A percentile compares a stretch with the other conserved stretches of the same genome.
phyloP scores from a whole-genome alignment of 2,888 invertebrate species.

The Meiosimyza platycephala region DNA sequence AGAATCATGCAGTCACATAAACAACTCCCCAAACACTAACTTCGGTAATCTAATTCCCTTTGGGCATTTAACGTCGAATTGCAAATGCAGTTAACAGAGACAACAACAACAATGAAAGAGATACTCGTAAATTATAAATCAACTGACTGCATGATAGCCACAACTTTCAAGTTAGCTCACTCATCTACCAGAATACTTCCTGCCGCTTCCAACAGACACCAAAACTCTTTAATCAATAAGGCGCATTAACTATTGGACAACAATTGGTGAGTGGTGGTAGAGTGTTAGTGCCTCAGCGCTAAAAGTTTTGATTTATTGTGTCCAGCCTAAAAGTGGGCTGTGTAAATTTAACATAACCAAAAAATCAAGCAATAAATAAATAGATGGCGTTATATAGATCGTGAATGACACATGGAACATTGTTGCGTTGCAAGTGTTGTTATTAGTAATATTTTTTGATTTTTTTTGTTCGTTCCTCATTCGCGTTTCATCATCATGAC shows the following conservation, averaged over 20 bases:
- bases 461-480: background rate
- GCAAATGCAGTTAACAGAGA: slow-evolving; percentile 18
- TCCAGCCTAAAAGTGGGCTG: slow-evolving; percentile 11
- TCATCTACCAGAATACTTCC: too few species aligned
- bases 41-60: too few species aligned
- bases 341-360: background rate
- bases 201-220: too few species aligned
- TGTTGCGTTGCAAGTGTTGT: background rate
- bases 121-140: slow-evolving; percentile 18
- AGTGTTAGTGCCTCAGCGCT: background rate
- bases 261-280: background rate
- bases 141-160: background rate
- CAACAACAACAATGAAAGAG: background rate
- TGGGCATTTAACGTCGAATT: background rate
- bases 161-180: too few species aligned
- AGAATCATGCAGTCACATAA: too few species aligned
- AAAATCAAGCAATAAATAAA: slow-evolving; percentile 2
- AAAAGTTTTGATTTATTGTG: background rate
- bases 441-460: slow-evolving; percentile 6
- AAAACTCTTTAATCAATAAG: background rate
- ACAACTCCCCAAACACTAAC: too few species aligned
- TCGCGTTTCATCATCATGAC: slow-evolving; percentile 10
- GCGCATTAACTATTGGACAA: background rate
- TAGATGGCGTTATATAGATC: slow-evolving; percentile 4
- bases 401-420: background rate